Conservation (phyloP, 2,888 invertebrate genomes). For the Conchocele bisecta region DNA sequence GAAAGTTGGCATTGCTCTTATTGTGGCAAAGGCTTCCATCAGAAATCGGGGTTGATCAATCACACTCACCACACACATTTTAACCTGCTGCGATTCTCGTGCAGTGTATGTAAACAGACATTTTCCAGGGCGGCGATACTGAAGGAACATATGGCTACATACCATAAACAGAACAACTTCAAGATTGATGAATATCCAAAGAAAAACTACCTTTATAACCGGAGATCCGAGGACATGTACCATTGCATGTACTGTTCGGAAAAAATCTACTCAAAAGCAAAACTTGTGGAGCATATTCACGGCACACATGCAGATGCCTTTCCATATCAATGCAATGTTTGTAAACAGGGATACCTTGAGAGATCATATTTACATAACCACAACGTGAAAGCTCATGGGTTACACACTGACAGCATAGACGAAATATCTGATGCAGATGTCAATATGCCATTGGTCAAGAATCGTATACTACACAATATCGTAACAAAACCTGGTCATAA, state of each 20-base stretch:
- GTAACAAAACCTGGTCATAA: too few species aligned
- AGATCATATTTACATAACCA: slow-evolving; percentile 53
- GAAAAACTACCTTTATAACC: slow-evolving; percentile 52
- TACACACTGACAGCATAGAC: too few species aligned
- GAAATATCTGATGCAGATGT: too few species aligned
- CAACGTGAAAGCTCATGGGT: slow-evolving; percentile 53
- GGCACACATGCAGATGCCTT: slow-evolving; percentile 55
- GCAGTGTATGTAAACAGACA: slow-evolving; percentile 46
- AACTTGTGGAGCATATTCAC: slow-evolving; percentile 65
- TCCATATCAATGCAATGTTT: slow-evolving; percentile 56
- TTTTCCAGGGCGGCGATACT: slow-evolving; percentile 51
- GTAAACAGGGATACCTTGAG: slow-evolving; percentile 62
- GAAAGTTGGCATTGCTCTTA: slow-evolving; percentile 67
- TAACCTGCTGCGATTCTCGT: slow-evolving; percentile 57
- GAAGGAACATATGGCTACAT: slow-evolving; percentile 61
- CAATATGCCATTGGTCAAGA: too few species aligned
- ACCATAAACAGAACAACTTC: slow-evolving; percentile 41
- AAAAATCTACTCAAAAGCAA: slow-evolving; percentile 62
- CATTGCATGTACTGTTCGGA: slow-evolving; percentile 57
- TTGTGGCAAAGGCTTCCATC: slow-evolving; percentile 63
- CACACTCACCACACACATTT: slow-evolving; percentile 62
- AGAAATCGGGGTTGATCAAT: slow-evolving; percentile 52
- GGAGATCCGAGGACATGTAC: slow-evolving; percentile 51
- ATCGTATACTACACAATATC: too few species aligned
- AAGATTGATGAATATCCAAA: slow-evolving; percentile 7